Evolutionary conservation across 2,797 vertebrate genomes (phyloP).

Genomic region (Buceros bicornis): DNA sequence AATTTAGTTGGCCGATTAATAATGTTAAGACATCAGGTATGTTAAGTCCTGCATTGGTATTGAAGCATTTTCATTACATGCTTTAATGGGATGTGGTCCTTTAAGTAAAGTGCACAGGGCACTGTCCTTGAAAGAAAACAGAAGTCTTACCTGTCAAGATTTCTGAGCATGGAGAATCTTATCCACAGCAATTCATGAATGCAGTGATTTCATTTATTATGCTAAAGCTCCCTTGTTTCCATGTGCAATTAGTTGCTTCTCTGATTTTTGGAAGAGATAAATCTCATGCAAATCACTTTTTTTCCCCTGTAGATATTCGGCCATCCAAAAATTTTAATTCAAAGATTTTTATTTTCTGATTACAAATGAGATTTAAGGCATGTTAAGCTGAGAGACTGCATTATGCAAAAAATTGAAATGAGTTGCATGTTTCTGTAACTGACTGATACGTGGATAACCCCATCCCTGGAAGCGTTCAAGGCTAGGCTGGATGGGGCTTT

Average conservation of each 20-base stretch:
- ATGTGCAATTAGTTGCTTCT: not conserved
- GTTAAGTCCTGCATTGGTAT: not conserved
- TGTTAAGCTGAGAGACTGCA: not conserved
- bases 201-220: not conserved
- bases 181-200: not conserved
- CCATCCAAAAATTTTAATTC: not conserved
- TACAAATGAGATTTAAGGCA: not conserved
- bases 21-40: not conserved
- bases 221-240: not conserved
- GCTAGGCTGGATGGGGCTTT: not conserved
- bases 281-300: not conserved
- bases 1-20: not conserved
- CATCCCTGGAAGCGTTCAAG: no score
- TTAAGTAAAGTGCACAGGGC: not conserved
- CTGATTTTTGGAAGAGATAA: conserved; percentile 3
- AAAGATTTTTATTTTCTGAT: not conserved
- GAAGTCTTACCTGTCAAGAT: not conserved
- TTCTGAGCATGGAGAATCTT: not conserved
- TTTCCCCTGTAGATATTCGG: not conserved
- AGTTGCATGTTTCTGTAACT: not conserved
- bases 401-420: not conserved
- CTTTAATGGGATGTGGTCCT: not conserved
- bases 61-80: not conserved
- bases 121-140: not conserved
- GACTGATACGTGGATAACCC: no score